phyloP scores from a whole-genome alignment of 2,888 invertebrate species.

The Heliconius ethilla region DNA sequence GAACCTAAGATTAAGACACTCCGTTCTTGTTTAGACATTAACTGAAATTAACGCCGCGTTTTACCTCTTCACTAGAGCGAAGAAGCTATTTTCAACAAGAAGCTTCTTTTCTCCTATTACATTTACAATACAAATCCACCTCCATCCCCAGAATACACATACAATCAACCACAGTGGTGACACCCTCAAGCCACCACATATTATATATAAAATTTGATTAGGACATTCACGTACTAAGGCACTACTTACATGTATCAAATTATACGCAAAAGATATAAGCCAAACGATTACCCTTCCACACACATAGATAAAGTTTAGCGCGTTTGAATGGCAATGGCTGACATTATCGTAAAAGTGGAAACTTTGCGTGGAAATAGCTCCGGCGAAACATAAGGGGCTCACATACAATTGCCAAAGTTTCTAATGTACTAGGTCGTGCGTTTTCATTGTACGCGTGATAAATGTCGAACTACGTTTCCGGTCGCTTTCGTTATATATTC shows the following conservation, averaged over 20 bases:
- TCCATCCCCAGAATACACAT: not conserved
- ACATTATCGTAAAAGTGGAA: conserved; percentile 81
- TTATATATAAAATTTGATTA: conserved; percentile 6
- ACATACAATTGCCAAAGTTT: conserved; percentile 80
- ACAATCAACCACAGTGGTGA: not conserved
- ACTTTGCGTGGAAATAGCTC: conserved; percentile 78
- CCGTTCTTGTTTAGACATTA: too few relatives aligned
- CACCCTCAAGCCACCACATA: not conserved
- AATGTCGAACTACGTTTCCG: conserved; percentile 67
- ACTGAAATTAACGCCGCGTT: too few relatives aligned
- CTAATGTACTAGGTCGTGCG: conserved; percentile 75
- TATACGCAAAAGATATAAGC: conserved; percentile 63
- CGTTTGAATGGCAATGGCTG: conserved; percentile 81
- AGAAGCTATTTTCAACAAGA: too few relatives aligned
- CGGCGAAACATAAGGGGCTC: conserved; percentile 80
- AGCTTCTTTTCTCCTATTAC: too few relatives aligned
- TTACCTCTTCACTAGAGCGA: too few relatives aligned
- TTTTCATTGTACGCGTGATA: conserved; percentile 71
- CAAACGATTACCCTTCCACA: conserved; percentile 76
- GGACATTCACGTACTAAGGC: conserved; percentile 20
- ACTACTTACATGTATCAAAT: conserved; percentile 48
- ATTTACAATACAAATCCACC: not conserved
- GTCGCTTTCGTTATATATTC: conserved; percentile 27
- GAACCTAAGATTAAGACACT: too few relatives aligned
- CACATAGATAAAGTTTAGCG: conserved; percentile 81